Conservation (phyloP, 2,888 invertebrate genomes). For the Perdita meconis region DNA sequence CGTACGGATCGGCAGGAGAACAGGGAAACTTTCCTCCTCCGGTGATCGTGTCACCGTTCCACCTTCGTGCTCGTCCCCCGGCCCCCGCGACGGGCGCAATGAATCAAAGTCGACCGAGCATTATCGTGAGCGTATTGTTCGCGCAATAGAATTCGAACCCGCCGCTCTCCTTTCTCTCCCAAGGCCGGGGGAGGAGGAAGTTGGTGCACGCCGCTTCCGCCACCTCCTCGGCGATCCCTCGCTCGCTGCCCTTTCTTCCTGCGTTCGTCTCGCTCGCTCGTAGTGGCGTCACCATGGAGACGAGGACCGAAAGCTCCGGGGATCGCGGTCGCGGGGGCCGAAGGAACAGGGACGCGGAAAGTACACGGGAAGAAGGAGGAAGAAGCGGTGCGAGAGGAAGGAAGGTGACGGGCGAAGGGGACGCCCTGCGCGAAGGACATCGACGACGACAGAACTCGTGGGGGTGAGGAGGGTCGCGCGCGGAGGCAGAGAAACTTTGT, state of each 20-base stretch:
- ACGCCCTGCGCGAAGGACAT: constrained; percentile 37
- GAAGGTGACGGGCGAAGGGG: constrained; percentile 14
- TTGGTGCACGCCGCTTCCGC: constrained; percentile 45
- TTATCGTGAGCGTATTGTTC: constrained; percentile 74
- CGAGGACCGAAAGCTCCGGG: constrained; percentile 66
- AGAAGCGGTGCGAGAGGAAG: constrained; percentile 15
- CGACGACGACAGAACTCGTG: constrained; percentile 36
- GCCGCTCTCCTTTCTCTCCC: constrained; percentile 53
- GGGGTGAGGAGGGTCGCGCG: constrained; percentile 49
- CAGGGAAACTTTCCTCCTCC: constrained; percentile 7
- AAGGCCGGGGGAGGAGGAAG: constrained; percentile 47
- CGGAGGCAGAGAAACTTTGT: constrained; percentile 74
- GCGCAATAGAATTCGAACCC: constrained; percentile 74
- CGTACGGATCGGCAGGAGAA: constrained; percentile 15
- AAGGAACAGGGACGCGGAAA: constrained; percentile 21
- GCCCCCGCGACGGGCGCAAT: constrained; percentile 52
- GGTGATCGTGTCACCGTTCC: constrained; percentile 7
- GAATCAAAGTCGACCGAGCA: constrained; percentile 73
- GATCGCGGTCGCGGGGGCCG: constrained; percentile 34
- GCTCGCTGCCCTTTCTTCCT: constrained; percentile 38
- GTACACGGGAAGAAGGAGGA: constrained; percentile 45
- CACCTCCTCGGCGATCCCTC: constrained; percentile 35
- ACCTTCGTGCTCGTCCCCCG: constrained; percentile 23
- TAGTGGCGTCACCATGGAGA: constrained; percentile 68
- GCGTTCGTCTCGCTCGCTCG: constrained; percentile 42